These are phyloP conservation scores for Drosophila atroscutellata DNA, from an alignment of 2,888 invertebrate species.

Conservation along the genomic window DNA sequence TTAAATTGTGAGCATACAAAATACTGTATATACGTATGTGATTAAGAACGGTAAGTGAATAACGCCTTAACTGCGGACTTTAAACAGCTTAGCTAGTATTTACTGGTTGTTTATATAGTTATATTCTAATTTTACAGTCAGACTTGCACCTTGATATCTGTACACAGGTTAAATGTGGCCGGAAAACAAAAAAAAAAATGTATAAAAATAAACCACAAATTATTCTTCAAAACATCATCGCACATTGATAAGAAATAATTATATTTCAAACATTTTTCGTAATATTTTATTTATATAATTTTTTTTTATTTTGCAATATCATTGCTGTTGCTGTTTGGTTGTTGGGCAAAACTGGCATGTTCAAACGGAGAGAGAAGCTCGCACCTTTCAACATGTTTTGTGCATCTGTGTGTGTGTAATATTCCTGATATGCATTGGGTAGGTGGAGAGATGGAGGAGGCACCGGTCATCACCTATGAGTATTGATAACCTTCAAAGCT, in stretches of 20 bases:
- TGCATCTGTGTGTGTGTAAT: slow-evolving; percentile 45
- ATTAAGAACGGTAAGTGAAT: slow-evolving; percentile 70
- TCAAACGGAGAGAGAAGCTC: slow-evolving; percentile 10
- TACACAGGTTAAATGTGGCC: slow-evolving; percentile 33
- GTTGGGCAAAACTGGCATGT: slow-evolving; percentile 23
- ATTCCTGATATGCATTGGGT: slow-evolving; percentile 49
- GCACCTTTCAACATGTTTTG: slow-evolving; percentile 50
- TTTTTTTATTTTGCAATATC: slow-evolving; percentile 9
- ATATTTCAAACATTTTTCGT: slow-evolving; percentile 15
- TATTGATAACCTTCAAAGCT: slow-evolving; percentile 56
- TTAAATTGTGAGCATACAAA: slow-evolving; percentile 11
- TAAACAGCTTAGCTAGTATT: slow-evolving; percentile 31
- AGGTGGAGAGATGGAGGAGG: slow-evolving; percentile 1
- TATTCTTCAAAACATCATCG: slow-evolving; percentile 15
- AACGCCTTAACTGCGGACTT: slow-evolving; percentile 66
- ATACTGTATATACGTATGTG: neutral
- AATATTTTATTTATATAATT: slow-evolving; percentile 8
- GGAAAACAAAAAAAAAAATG: neutral
- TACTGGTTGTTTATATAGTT: slow-evolving; percentile 32
- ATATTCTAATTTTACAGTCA: neutral
- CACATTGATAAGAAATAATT: slow-evolving; percentile 38
- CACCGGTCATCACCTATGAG: slow-evolving; percentile 31
- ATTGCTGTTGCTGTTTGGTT: slow-evolving; percentile 20
- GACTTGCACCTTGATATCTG: slow-evolving; percentile 43
- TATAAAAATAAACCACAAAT: neutral